Base-by-base conservation (phyloP, 2,888 invertebrate genomes). In the Anthophora plumipes region DNA sequence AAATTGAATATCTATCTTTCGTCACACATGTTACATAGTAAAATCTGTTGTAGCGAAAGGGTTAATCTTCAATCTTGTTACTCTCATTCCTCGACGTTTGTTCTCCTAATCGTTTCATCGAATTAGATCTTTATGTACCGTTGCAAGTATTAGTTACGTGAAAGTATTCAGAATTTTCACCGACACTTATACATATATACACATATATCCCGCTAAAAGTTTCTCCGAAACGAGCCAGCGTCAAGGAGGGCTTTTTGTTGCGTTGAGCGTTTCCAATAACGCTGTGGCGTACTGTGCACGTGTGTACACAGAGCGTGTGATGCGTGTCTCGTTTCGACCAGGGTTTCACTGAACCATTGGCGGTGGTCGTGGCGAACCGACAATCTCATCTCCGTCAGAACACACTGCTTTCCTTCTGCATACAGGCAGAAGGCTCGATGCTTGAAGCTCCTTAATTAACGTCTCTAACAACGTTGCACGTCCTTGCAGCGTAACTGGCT, bases 401-500 rank as follows among this genome's bases (percentile, higher is more conserved):
- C 86, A 83, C 76, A 67, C 68, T 52, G 77, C 37, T 37, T 69
- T 72, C 63, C 71, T 59, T 59, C 52, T 55, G 64, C 57, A 66
- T 43, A 37, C 57, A 59, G 78, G 66, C 12, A 25, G 74, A 52
- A 41, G 31, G 25, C 20, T 41, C 74, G 80, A 71, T 68, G 73
- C 84, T 79, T 11, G 63, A 60, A 81, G 81, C 73, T 81, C 85
- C 86, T 85, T 85, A 86, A 85, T 85, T 85, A 85, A 85, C 78
- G 86, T 81, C 74, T 81, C 81, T 75, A 81, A 85, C 85, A 85
- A 86, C 84, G 81, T 69, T 60, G 48, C 63, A 67, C 70, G 68
- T 57, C 60, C 79, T 74, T 50, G 85, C 74, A 55, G 60, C 17
- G 67, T 72, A 72, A 68, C 75, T 20, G 50, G 67, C 59, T 74